Evolutionary conservation across 2,888 invertebrate species (phyloP).

Genomic region (Drosophila suboccidentalis): DNA sequence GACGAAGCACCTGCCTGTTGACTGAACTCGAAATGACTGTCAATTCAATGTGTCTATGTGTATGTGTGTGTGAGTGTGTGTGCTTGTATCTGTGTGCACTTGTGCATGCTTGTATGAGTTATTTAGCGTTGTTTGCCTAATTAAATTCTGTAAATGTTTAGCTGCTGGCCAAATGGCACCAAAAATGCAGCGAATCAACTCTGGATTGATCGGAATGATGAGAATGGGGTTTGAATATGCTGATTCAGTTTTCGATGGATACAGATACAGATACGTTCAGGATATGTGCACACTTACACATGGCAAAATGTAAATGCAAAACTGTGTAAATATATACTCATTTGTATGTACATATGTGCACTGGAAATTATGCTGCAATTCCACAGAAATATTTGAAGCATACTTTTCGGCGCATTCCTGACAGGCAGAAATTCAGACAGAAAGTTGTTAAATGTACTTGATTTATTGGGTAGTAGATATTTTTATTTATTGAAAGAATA

Average conservation of each 20-base stretch:
- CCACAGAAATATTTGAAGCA: constrained; percentile 7
- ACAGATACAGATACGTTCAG: neutral
- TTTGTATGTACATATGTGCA: neutral
- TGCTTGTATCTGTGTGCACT: neutral
- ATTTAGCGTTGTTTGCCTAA: constrained; percentile 54
- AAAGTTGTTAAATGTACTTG: neutral
- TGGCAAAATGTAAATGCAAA: constrained; percentile 14
- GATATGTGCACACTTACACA: neutral
- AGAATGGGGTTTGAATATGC: neutral
- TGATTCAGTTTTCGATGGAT: constrained; percentile 12
- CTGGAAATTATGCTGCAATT: constrained; percentile 5
- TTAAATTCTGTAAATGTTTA: constrained; percentile 58
- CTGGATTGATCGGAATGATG: neutral
- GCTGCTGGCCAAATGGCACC: constrained; percentile 34
- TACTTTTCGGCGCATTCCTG: neutral
- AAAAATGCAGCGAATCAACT: constrained; percentile 19
- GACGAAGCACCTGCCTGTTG: constrained; percentile 54
- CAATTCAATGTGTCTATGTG: constrained; percentile 15
- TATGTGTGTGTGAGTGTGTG: constrained; percentile 9
- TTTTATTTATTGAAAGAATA: neutral
- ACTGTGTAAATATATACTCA: neutral
- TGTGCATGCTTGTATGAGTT: constrained; percentile 20
- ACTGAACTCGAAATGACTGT: constrained; percentile 47
- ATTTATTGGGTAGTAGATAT: neutral
- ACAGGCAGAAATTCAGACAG: neutral